phyloP scores from a whole-genome alignment of 2,888 invertebrate genomes.

The Marasmarcha lunaedactyla region DNA sequence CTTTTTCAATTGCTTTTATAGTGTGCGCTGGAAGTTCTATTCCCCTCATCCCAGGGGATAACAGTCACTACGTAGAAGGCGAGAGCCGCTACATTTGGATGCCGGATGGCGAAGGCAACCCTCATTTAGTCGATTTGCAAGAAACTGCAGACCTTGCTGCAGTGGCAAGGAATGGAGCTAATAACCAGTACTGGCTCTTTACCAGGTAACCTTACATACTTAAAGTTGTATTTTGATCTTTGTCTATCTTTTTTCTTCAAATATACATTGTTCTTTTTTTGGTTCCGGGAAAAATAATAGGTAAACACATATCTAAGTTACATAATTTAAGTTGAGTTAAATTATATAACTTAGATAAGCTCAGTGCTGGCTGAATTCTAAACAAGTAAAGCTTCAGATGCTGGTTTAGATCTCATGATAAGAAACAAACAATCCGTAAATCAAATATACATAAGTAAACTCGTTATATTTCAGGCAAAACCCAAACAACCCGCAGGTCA shows the following conservation, averaged over 20 bases:
- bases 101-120: conserved; percentile 42
- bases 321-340: too few relatives aligned
- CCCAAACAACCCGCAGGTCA: conserved; percentile 28
- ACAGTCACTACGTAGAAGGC: conserved; percentile 53
- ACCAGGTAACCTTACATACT: too few relatives aligned
- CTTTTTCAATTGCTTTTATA: conserved; percentile 16
- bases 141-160: conserved; percentile 24
- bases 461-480: conserved; percentile 25
- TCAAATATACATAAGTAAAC: background rate
- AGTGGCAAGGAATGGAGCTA: conserved; percentile 32
- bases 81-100: conserved; percentile 55
- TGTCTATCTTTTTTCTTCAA: too few relatives aligned
- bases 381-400: too few relatives aligned
- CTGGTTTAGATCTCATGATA: too few relatives aligned
- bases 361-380: too few relatives aligned
- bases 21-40: conserved; percentile 32
- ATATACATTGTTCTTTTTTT: too few relatives aligned
- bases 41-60: conserved; percentile 40
- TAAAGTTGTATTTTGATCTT: too few relatives aligned
- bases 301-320: too few relatives aligned
- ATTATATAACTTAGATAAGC: too few relatives aligned
- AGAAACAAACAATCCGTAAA: background rate
- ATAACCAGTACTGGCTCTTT: conserved; percentile 44
- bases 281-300: too few relatives aligned
- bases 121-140: conserved; percentile 40